Evolutionary conservation across 2,888 invertebrate species (phyloP), one percentile per base, ranked within the genome.

Genomic region (Branchinecta sandiegonensis): DNA sequence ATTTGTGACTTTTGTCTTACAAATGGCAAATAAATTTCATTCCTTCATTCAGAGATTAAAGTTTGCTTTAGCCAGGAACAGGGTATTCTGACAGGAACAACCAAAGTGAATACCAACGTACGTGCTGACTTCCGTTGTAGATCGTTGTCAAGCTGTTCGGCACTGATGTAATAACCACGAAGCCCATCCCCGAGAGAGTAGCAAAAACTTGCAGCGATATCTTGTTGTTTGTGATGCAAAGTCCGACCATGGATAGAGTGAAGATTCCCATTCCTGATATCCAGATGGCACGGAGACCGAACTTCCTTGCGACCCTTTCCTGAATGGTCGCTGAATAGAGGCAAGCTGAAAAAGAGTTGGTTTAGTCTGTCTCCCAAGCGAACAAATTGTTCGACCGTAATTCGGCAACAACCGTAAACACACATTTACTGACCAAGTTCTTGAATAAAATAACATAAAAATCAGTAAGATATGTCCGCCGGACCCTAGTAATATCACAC

Each of bases 101-200:
- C 4, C 12, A 46, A 65, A n/a, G n/a, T n/a, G 6, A 46, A 14
- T 23, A 23, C 23, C 48, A 69, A 70, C 68, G 68, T 71, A 75
- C 75, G 69, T 73, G 72, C 67, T 73, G 71, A 56, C 74, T 71
- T 6, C 71, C 71, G 47, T 74, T 73, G 69, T 76, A 76, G 37
- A 72, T 70, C 8, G 75, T 75, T 9, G 76, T 71, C 23, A 76
- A 72, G 48, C 74, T 72, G 71, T 74, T 75, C 48, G 76, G 76
- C 37, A 75, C 72, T 2, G 75, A 74, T 7, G 76, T 76, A 12
- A 75, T 71, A 10, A 74, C 73, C 17, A 75, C 74, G 70, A 75
- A 76, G 10, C 75, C 75, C 8, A 75, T 66, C 46, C 76, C 76
- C n/a, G 75, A 74, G 47, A 75, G 48, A 13, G 74, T 74, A n/a